Evolutionary conservation across 2,888 invertebrate genomes (phyloP).

Genomic region (Limnephilus marmoratus): DNA sequence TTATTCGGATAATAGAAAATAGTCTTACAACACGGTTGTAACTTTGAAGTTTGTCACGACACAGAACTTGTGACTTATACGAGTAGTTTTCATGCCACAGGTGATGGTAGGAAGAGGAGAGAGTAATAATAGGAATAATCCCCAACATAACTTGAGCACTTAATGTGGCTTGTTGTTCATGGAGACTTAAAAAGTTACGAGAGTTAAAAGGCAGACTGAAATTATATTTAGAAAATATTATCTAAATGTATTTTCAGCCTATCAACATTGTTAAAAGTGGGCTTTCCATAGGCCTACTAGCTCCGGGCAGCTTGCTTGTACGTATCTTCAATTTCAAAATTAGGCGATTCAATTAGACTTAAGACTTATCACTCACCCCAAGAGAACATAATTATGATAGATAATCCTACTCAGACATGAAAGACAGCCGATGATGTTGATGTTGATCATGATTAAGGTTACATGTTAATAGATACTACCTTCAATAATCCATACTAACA

Average conservation of each 20-base stretch:
- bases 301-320: not conserved
- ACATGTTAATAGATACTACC: not conserved
- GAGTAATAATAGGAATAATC: too few species aligned
- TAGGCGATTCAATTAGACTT: not conserved
- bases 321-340: not conserved
- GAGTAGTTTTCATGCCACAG: too few species aligned
- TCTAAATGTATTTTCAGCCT: not conserved
- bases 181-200: too few species aligned
- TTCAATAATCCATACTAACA: not conserved
- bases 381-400: not conserved
- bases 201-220: too few species aligned
- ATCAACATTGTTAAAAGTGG: not conserved
- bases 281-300: not conserved
- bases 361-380: not conserved
- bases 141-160: too few species aligned
- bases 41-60: too few species aligned
- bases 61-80: too few species aligned
- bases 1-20: too few species aligned
- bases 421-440: not conserved
- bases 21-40: too few species aligned
- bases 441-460: not conserved
- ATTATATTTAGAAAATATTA: too few species aligned
- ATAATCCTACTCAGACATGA: not conserved
- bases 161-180: too few species aligned
- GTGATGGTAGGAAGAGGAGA: too few species aligned